These are phyloP conservation scores for Synanthedon vespiformis DNA, from an alignment of 2,888 invertebrate species.

Conservation along the genomic window DNA sequence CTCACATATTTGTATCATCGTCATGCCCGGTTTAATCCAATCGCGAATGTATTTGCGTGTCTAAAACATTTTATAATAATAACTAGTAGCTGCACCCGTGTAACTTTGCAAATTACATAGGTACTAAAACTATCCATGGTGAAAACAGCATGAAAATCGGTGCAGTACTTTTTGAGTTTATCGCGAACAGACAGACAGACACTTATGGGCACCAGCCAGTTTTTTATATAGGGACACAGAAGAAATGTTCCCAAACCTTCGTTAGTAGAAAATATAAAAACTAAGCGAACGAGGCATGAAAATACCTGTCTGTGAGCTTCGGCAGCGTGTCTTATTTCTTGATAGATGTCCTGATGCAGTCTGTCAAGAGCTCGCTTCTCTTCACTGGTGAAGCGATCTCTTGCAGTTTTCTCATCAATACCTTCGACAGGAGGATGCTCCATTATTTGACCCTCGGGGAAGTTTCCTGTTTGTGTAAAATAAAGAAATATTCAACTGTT, in stretches of 20 bases:
- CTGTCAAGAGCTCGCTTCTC: slow-evolving; percentile 92
- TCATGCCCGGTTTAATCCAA: slow-evolving; percentile 98
- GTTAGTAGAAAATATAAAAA: neutral
- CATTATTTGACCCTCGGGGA: slow-evolving; percentile 91
- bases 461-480: slow-evolving; percentile 55
- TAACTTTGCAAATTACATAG: too few relatives aligned
- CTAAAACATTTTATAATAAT: slow-evolving; percentile 40
- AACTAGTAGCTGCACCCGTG: too few relatives aligned
- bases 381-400: slow-evolving; percentile 85
- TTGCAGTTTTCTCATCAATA: slow-evolving; percentile 86
- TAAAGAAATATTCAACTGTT: too few relatives aligned
- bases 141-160: too few relatives aligned
- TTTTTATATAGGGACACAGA: neutral
- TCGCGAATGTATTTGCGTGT: slow-evolving; percentile 92
- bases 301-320: slow-evolving; percentile 94
- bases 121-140: too few relatives aligned
- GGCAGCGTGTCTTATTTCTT: slow-evolving; percentile 94
- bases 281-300: too few relatives aligned
- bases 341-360: slow-evolving; percentile 92
- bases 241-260: neutral
- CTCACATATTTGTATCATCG: slow-evolving; percentile 98
- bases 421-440: slow-evolving; percentile 80
- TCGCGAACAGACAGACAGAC: too few relatives aligned
- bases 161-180: too few relatives aligned
- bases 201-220: neutral